Evolutionary conservation across 2,797 vertebrate genomes (phyloP).

Genomic region (Tenualosa ilisha): DNA sequence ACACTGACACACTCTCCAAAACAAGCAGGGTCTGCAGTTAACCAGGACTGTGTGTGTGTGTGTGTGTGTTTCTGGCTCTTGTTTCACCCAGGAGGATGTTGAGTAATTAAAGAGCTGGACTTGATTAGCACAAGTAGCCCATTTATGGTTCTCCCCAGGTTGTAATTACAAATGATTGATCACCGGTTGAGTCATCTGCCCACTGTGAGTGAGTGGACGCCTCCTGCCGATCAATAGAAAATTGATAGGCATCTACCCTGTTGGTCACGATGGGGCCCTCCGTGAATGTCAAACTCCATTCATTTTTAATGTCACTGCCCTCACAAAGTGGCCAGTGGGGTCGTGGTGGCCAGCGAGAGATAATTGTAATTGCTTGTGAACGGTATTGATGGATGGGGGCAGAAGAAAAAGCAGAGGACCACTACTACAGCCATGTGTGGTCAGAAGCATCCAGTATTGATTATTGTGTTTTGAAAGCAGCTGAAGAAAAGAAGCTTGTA

Average conservation of each 20-base stretch:
- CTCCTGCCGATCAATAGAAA: not conserved
- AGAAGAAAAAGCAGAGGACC: not conserved
- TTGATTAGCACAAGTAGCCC: not conserved
- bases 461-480: not conserved
- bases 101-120: constrained; percentile 13
- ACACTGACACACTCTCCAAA: not conserved
- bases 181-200: not conserved
- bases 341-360: not conserved
- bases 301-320: not conserved
- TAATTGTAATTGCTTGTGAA: not conserved
- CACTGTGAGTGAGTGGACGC: not conserved
- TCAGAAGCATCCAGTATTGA: not conserved
- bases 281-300: not conserved
- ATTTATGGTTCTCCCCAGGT: not conserved
- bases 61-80: not conserved
- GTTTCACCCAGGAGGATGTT: not conserved
- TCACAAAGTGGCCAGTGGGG: not conserved
- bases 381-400: not conserved
- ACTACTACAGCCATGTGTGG: too few relatives aligned
- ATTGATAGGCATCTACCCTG: too few relatives aligned
- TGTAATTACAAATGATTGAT: not conserved
- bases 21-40: not conserved
- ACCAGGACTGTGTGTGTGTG: constrained; percentile 3
- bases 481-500: too few relatives aligned
- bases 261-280: not conserved